phyloP scores from a whole-genome alignment of 2,797 vertebrate genomes.

The Buphagus erythrorhynchus region DNA sequence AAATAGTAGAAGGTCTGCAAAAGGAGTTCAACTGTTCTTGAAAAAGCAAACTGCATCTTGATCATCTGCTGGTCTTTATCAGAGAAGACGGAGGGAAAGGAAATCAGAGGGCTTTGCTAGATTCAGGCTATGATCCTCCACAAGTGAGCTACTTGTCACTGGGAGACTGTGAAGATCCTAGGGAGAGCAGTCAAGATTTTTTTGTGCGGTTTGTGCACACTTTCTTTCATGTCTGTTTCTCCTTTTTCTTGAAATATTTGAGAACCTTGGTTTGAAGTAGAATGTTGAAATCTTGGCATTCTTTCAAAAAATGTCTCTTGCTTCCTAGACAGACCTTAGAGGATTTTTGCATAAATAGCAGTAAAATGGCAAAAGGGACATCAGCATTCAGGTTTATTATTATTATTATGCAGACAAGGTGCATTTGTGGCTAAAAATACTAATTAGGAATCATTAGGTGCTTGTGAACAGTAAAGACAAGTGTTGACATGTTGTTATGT shows the following conservation, averaged over 20 bases:
- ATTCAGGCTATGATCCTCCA: background rate
- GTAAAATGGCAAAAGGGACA: background rate
- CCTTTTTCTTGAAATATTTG: background rate
- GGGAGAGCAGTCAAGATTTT: background rate
- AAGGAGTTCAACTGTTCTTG: background rate
- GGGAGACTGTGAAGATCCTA: background rate
- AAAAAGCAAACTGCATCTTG: background rate
- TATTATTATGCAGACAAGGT: background rate
- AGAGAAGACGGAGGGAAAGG: background rate
- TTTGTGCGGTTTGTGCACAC: background rate
- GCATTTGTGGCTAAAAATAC: background rate
- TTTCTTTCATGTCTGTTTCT: background rate
- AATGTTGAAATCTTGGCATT: background rate
- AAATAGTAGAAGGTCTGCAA: background rate
- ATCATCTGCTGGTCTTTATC: background rate
- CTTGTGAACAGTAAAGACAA: background rate
- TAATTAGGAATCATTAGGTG: background rate
- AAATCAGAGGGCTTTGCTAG: background rate
- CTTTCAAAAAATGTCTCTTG: background rate
- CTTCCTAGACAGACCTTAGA: background rate
- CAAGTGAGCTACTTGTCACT: background rate
- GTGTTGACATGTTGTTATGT: background rate
- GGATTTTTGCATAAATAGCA: background rate
- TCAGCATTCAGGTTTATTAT: background rate
- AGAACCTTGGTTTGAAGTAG: background rate